phyloP scores from a whole-genome alignment of 2,797 vertebrate genomes.

The Sebastes goodei region DNA sequence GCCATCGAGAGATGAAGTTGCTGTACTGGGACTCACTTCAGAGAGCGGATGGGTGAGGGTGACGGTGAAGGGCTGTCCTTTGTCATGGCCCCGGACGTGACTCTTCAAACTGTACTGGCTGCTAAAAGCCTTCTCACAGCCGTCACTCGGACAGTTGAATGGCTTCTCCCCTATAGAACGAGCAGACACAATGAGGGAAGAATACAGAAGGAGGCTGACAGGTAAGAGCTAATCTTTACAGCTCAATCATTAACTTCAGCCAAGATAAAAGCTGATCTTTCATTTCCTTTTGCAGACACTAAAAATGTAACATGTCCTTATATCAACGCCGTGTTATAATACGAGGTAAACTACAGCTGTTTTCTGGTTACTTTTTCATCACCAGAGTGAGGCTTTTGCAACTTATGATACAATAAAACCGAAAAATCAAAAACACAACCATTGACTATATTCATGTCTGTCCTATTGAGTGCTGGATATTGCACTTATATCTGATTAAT shows the following conservation, averaged over 20 bases:
- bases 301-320: background rate
- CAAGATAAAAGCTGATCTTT: background rate
- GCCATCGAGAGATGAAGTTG: background rate
- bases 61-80: constrained; percentile 86
- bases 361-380: background rate
- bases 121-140: constrained; percentile 98
- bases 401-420: background rate
- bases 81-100: constrained; percentile 97
- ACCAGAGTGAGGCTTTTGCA: background rate
- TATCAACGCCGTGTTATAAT: background rate
- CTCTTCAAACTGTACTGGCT: constrained; percentile 98
- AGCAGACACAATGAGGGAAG: background rate
- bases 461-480: background rate
- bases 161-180: constrained; percentile 91
- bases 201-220: background rate
- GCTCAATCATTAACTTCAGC: background rate
- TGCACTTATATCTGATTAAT: background rate
- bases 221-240: background rate
- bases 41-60: constrained; percentile 87
- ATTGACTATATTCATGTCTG: background rate
- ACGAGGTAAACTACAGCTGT: background rate
- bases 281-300: background rate
- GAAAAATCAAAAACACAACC: background rate
- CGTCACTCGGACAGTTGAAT: constrained; percentile 95
- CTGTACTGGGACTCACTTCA: constrained; percentile 84